These are phyloP conservation scores for Dendrolimus punctatus DNA, from an alignment of 1,140 invertebrate genomes.

Conservation along the genomic window DNA sequence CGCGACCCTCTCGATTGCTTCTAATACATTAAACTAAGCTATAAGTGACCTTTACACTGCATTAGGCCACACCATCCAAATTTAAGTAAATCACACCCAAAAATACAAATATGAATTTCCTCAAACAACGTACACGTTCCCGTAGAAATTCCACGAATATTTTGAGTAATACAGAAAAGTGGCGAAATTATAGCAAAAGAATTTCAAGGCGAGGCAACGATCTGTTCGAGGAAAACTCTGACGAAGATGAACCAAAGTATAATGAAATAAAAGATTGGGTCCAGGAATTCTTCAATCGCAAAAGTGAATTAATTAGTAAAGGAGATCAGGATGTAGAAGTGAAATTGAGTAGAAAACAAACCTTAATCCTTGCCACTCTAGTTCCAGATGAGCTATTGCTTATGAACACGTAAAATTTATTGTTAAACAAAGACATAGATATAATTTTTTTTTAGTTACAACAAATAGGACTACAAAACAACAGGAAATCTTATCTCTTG, in stretches of 20 bases:
- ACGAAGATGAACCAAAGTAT: constrained; percentile 33
- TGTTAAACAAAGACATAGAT: neutral
- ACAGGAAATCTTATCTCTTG: too few species aligned
- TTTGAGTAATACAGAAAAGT: constrained; percentile 40
- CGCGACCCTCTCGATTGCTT: constrained; percentile 28
- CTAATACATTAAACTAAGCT: constrained; percentile 18
- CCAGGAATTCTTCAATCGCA: constrained; percentile 44
- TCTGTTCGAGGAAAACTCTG: constrained; percentile 23
- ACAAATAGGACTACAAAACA: too few species aligned
- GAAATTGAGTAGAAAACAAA: constrained; percentile 49
- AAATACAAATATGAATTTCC: constrained; percentile 43
- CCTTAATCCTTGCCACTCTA: constrained; percentile 52
- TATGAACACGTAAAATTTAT: constrained; percentile 42
- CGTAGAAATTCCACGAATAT: constrained; percentile 39
- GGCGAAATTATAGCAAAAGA: constrained; percentile 31
- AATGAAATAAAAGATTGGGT: constrained; percentile 44
- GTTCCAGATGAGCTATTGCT: constrained; percentile 57
- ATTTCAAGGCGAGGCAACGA: constrained; percentile 26
- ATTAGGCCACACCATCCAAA: constrained; percentile 25
- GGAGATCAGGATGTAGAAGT: constrained; percentile 54
- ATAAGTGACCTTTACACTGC: constrained; percentile 18
- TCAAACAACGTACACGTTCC: constrained; percentile 30
- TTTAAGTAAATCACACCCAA: constrained; percentile 23
- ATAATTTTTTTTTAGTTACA: neutral
- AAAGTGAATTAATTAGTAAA: constrained; percentile 26